A percentile compares a stretch with the other conserved stretches of the same genome.
Evolutionary conservation across 1,140 invertebrate species (phyloP).

Genomic region (Propsilocerus akamusi): DNA sequence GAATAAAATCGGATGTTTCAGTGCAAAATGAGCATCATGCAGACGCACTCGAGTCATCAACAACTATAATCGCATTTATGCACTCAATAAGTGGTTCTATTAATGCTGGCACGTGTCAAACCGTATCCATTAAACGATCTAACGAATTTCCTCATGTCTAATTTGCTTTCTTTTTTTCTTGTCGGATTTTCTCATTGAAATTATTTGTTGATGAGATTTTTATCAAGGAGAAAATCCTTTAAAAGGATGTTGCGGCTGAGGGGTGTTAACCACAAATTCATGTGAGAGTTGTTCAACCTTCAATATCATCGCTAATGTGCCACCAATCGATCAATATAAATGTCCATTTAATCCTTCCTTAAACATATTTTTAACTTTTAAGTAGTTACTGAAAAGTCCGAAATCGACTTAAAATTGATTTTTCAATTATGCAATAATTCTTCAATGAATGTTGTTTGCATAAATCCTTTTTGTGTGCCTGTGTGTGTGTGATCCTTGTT

Average conservation of each 20-base stretch:
- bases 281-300: neutral
- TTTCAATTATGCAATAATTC: neutral
- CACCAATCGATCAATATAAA: neutral
- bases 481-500: neutral
- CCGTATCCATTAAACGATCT: neutral
- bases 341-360: neutral
- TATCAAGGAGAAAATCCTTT: neutral
- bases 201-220: neutral
- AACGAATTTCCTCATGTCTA: neutral
- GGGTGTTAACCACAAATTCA: constrained; percentile 1
- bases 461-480: neutral
- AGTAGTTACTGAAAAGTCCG: neutral
- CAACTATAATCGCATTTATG: neutral
- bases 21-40: neutral
- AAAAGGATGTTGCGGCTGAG: neutral
- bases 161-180: too few relatives aligned
- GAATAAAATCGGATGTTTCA: too few relatives aligned
- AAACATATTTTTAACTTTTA: neutral
- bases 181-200: neutral
- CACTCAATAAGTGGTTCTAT: neutral
- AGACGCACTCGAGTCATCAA: too few relatives aligned
- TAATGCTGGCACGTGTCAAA: neutral
- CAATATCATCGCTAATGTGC: neutral
- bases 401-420: neutral
- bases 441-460: neutral